Evolutionary conservation across 1,140 invertebrate species (phyloP).

Genomic region (Drosophila santomea): DNA sequence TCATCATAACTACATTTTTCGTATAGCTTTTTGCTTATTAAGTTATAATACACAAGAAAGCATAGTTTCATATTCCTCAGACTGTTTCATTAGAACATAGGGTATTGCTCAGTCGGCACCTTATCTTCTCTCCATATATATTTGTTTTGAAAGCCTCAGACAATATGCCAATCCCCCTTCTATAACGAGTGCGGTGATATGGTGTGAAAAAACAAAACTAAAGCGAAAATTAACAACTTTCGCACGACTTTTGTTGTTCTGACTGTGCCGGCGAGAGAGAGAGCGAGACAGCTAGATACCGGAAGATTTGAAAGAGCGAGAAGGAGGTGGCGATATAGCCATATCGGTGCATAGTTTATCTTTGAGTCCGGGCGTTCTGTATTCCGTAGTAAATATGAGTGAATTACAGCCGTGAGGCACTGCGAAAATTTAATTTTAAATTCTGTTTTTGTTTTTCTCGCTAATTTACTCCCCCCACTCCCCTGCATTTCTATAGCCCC

Average conservation of each 20-base stretch:
- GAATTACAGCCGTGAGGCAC: constrained; percentile 51
- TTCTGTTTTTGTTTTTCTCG: constrained; percentile 43
- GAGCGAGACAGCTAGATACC: not conserved
- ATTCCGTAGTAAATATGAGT: constrained; percentile 49
- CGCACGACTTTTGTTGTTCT: constrained; percentile 56
- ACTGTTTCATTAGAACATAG: not conserved
- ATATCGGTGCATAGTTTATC: constrained; percentile 44
- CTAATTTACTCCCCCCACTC: not conserved
- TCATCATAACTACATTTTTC: not conserved
- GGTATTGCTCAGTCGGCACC: constrained; percentile 16
- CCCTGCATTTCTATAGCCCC: not conserved
- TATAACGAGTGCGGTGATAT: constrained; percentile 1
- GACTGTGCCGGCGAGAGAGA: not conserved
- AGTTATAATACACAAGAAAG: not conserved
- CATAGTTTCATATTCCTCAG: not conserved
- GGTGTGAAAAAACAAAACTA: constrained; percentile 64
- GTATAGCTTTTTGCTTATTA: not conserved
- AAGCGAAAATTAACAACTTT: constrained; percentile 58
- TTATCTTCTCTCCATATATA: constrained; percentile 5
- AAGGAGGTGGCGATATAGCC: constrained; percentile 8
- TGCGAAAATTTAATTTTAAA: constrained; percentile 54
- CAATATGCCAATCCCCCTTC: constrained; percentile 10
- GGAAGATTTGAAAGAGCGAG: not conserved
- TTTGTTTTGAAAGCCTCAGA: constrained; percentile 47
- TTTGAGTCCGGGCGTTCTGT: constrained; percentile 3